Evolutionary conservation across 2,888 invertebrate genomes (phyloP).

Genomic region (Lasioglossum figueresi): DNA sequence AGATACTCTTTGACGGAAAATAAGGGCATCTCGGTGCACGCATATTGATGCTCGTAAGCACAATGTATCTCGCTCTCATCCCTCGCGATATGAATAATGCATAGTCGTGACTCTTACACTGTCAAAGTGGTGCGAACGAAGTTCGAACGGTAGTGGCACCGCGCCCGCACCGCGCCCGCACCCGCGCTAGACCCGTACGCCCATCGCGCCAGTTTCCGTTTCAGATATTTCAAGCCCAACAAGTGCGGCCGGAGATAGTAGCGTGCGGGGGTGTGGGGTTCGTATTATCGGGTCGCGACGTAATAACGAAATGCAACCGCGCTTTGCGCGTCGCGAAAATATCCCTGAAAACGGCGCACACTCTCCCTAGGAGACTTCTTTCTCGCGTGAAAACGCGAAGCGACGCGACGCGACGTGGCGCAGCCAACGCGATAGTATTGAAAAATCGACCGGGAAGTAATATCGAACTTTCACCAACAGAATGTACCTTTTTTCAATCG

Average conservation of each 20-base stretch:
- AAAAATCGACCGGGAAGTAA: neutral
- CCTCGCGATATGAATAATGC: slow-evolving; percentile 73
- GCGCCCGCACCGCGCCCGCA: no score
- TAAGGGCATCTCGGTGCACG: slow-evolving; percentile 61
- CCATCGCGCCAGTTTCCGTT: slow-evolving; percentile 42
- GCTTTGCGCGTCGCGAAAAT: slow-evolving; percentile 9
- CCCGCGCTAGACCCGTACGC: neutral
- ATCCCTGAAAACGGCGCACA: neutral
- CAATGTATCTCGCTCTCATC: slow-evolving; percentile 66
- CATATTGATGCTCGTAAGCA: slow-evolving; percentile 75
- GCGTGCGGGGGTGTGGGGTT: neutral
- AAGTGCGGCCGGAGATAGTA: slow-evolving; percentile 24
- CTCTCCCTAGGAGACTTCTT: slow-evolving; percentile 13
- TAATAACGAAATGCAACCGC: slow-evolving; percentile 8
- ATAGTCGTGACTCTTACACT: slow-evolving; percentile 63
- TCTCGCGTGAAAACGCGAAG: neutral
- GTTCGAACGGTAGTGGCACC: slow-evolving; percentile 54
- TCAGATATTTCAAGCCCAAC: slow-evolving; percentile 57
- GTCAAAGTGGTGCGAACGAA: slow-evolving; percentile 69
- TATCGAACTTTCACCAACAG: neutral
- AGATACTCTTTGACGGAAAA: slow-evolving; percentile 58
- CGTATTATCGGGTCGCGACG: slow-evolving; percentile 21
- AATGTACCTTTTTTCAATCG: neutral
- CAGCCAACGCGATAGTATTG: neutral
- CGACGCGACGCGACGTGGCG: neutral